These are phyloP conservation scores for Dromiciops gliroides DNA, from an alignment of 2,113 vertebrate genomes.

Conservation along the genomic window DNA sequence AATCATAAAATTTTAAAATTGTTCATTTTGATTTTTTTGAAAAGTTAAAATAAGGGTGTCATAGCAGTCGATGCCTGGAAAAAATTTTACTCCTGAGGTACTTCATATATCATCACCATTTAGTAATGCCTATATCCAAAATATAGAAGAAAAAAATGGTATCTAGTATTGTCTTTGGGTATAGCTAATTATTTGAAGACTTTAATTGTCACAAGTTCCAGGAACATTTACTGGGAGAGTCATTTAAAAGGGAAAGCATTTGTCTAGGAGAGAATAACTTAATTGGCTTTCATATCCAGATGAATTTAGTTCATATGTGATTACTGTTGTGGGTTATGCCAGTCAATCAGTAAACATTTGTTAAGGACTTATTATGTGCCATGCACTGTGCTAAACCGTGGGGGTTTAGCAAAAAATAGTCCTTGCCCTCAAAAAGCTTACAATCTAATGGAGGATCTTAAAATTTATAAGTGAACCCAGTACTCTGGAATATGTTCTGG, in stretches of 20 bases:
- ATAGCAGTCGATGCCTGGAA: not conserved
- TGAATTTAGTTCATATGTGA: not conserved
- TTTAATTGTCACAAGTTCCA: not conserved
- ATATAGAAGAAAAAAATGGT: not conserved
- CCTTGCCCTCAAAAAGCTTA: not conserved
- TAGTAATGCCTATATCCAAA: not conserved
- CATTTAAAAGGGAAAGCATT: not conserved
- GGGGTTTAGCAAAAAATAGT: not conserved
- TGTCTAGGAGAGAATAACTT: too few species aligned
- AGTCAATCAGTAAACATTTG: not conserved
- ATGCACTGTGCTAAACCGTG: not conserved
- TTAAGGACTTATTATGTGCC: not conserved
- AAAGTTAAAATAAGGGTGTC: not conserved
- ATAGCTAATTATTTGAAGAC: not conserved
- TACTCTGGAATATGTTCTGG: too few species aligned
- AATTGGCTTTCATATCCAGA: too few species aligned
- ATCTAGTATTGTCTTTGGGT: not conserved
- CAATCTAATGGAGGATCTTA: not conserved
- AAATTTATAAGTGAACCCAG: not conserved
- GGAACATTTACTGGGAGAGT: not conserved
- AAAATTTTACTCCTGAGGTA: not conserved
- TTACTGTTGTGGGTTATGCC: not conserved
- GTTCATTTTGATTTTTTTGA: not conserved
- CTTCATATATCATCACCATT: not conserved
- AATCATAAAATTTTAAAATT: not conserved